Conservation (phyloP, 1,140 invertebrate genomes). For the Limonius californicus region DNA sequence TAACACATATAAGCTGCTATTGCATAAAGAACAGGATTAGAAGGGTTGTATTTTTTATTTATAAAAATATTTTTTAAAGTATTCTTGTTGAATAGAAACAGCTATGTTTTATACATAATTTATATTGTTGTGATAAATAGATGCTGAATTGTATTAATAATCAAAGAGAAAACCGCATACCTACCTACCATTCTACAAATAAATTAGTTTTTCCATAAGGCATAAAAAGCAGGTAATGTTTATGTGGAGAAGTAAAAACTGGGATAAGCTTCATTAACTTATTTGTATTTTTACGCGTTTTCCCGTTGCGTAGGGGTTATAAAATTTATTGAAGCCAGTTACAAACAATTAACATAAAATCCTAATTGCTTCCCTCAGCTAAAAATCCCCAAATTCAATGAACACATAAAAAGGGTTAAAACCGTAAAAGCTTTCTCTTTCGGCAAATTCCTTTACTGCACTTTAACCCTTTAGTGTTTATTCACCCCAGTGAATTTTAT, state of each 20-base stretch:
- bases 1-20: too few species aligned
- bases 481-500: conserved; percentile 31
- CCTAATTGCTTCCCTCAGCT: conserved; percentile 31
- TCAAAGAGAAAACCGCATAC: too few species aligned
- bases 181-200: too few species aligned
- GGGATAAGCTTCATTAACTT: conserved; percentile 22
- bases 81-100: too few species aligned
- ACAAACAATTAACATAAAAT: conserved; percentile 38
- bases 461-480: conserved; percentile 31
- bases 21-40: too few species aligned
- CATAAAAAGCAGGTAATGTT: conserved; percentile 4
- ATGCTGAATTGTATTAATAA: too few species aligned
- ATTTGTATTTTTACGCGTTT: conserved; percentile 25
- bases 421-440: conserved; percentile 26
- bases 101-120: too few species aligned
- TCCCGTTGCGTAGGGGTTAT: conserved; percentile 20
- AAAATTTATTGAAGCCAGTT: conserved; percentile 34
- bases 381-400: conserved; percentile 37
- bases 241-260: background rate
- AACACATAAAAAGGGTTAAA: conserved; percentile 34
- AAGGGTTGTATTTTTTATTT: too few species aligned
- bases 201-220: background rate
- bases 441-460: conserved; percentile 27
- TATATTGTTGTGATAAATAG: too few species aligned
- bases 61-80: too few species aligned